These are phyloP conservation scores for Chrysina gloriosa DNA, from an alignment of 2,888 invertebrate species.

Conservation along the genomic window DNA sequence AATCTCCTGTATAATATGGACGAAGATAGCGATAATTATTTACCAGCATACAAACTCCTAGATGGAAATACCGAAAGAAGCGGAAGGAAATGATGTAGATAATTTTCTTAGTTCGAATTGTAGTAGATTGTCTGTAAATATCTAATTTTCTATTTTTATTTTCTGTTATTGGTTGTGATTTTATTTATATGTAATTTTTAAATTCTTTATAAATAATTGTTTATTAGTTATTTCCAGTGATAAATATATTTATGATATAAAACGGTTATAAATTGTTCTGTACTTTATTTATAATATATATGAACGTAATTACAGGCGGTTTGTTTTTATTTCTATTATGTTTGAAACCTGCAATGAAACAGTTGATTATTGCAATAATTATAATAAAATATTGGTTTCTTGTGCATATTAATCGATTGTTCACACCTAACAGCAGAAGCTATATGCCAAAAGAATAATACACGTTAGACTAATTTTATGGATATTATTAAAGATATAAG, in stretches of 20 bases:
- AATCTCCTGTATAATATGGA: slow-evolving; percentile 74
- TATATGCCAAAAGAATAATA: no score
- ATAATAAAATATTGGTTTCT: no score
- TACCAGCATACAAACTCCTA: slow-evolving; percentile 79
- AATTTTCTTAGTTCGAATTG: slow-evolving; percentile 7
- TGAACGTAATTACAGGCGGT: neutral
- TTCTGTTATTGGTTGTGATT: neutral
- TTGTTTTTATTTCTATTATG: no score
- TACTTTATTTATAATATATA: neutral
- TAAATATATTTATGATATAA: slow-evolving; percentile 19
- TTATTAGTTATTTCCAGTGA: slow-evolving; percentile 15
- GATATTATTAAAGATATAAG: no score
- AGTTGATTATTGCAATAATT: no score
- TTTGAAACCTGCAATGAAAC: no score
- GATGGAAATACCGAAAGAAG: slow-evolving; percentile 73
- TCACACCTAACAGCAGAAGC: no score
- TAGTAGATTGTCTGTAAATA: slow-evolving; percentile 32
- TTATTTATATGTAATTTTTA: neutral
- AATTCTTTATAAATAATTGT: slow-evolving; percentile 6
- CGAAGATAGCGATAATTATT: slow-evolving; percentile 68
- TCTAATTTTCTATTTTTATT: slow-evolving; percentile 2
- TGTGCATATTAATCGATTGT: no score
- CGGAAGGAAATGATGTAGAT: slow-evolving; percentile 63
- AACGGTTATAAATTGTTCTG: slow-evolving; percentile 11
- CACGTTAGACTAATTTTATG: no score